Evolutionary conservation across 2,797 vertebrate genomes (phyloP).

Genomic region (Eulemur mongoz): DNA sequence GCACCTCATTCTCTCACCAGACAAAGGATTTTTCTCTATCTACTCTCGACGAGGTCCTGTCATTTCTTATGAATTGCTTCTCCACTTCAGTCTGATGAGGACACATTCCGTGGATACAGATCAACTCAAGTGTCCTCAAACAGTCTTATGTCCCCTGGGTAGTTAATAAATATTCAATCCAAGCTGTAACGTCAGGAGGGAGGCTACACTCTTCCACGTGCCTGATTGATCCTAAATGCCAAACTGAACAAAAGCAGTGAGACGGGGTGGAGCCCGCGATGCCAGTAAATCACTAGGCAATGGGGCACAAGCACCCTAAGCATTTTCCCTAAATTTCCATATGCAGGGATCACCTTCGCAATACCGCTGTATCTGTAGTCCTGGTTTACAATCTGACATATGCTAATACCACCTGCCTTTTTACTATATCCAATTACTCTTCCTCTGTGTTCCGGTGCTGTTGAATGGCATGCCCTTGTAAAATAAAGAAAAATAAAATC

Average conservation of each 20-base stretch:
- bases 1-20: not conserved
- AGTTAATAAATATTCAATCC: conserved; percentile 42
- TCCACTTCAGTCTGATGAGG: conserved; percentile 4
- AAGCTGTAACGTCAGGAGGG: not conserved
- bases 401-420: not conserved
- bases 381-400: not conserved
- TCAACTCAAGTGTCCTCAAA: conserved; percentile 37
- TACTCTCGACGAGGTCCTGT: not conserved
- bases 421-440: not conserved
- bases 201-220: not conserved
- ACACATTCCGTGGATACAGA: not conserved
- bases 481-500: not conserved
- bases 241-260: not conserved
- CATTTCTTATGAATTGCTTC: not conserved
- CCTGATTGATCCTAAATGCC: not conserved
- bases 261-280: not conserved
- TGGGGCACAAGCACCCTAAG: not conserved
- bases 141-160: not conserved
- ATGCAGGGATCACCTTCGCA: not conserved
- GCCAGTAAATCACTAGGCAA: not conserved
- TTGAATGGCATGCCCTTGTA: not conserved
- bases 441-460: not conserved
- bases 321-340: not conserved
- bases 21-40: not conserved
- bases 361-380: fast-evolving